Base-by-base conservation (phyloP, 1,140 invertebrate genomes). In the Drepana arcuata region DNA sequence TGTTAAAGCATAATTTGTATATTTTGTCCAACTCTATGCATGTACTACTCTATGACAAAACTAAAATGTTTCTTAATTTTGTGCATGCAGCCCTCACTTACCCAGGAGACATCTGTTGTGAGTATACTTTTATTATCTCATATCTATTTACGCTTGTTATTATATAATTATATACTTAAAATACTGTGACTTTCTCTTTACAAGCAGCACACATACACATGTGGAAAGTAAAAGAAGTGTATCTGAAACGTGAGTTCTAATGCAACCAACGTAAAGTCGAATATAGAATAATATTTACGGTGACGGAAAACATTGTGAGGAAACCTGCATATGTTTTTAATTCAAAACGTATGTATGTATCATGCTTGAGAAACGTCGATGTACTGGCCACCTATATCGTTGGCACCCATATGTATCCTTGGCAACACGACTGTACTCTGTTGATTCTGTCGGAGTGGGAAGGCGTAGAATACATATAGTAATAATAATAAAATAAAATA, bases 61-160 rank as follows among this genome's bases (percentile, higher is more conserved):
- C 56, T 58, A 54, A 55, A 37, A 48, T 47, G 48, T 64, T n/a
- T n/a, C n/a, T n/a, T 64, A 65, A 67, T 72, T 79, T 75, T 73
- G 46, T 56, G 75, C 75, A 83, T 83, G 75, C 81, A 84, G 83
- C 72, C 71, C 83, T 30, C 83, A 84, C 52, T 83, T 84, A 75
- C 74, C 78, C 36, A 65, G 83, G 64, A 73, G 79, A 66, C 61
- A 84, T 60, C 63, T 78, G 4, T 73, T 84, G 83, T 84, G 47
- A 84, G 83, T 84, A 82, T 67, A n/a, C n/a, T n/a, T n/a, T n/a
- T n/a, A n/a, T n/a, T n/a, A n/a, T n/a, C n/a, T n/a, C n/a, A n/a
- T n/a, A n/a, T n/a, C n/a, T n/a, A n/a, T n/a, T 28, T 36, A 30
- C 14, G 7, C 26, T 33, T 32, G 30, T 24, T 23, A 14, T 42